Evolutionary conservation across 2,113 vertebrate genomes (phyloP).

Genomic region (Lagopus leucura): DNA sequence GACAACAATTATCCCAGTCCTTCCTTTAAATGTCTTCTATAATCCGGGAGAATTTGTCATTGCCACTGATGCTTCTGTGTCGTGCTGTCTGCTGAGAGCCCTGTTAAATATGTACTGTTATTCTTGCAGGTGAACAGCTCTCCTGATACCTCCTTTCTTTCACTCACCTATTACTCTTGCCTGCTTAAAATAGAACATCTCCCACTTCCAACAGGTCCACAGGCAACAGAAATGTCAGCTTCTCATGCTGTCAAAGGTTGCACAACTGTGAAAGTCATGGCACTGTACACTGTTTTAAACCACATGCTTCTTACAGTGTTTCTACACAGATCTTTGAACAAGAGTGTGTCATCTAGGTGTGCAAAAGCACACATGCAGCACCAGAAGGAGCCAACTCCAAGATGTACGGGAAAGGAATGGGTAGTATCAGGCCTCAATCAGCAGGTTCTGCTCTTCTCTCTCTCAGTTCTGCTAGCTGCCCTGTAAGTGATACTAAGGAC

Average conservation of each 20-base stretch:
- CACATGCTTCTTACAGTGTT: not conserved
- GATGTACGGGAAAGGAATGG: not conserved
- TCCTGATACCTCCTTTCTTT: not conserved
- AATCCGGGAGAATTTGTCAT: not conserved
- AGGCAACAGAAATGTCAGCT: not conserved
- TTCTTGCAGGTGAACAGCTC: not conserved
- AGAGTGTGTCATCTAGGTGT: rapidly evolving
- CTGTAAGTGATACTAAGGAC: not conserved
- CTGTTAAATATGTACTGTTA: not conserved
- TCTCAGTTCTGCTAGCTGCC: not conserved
- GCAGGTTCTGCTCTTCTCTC: not conserved
- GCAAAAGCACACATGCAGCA: not conserved
- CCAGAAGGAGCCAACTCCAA: not conserved
- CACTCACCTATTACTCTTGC: not conserved
- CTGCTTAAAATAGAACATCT: not conserved
- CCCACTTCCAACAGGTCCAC: not conserved
- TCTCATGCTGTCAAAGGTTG: not conserved
- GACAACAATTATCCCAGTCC: not conserved
- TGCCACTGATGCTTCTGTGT: not conserved
- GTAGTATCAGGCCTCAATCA: not conserved
- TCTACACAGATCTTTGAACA: not conserved
- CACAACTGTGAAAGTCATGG: not conserved
- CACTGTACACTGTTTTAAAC: not conserved
- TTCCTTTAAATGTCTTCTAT: not conserved
- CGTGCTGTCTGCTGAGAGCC: not conserved